Conservation (phyloP, 1,140 invertebrate species). For the Periplaneta americana region DNA sequence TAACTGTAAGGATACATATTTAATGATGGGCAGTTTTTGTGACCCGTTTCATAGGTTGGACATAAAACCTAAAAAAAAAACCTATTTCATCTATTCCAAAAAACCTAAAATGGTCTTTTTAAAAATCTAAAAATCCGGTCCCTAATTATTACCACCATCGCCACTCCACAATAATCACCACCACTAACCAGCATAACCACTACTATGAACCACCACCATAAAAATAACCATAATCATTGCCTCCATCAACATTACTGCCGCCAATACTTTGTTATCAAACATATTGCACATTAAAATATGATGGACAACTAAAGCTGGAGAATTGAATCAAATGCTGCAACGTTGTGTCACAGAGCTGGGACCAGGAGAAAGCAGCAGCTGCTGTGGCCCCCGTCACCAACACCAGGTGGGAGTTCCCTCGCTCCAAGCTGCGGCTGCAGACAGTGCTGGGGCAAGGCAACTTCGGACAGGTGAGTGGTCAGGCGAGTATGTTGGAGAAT, state of each 20-base stretch:
- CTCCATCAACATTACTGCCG: neutral
- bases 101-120: no score
- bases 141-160: no score
- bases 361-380: constrained; percentile 40
- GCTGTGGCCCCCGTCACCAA: constrained; percentile 47
- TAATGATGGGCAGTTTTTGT: no score
- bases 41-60: no score
- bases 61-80: no score
- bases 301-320: neutral
- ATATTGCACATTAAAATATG: neutral
- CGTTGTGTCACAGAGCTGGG: constrained; percentile 33
- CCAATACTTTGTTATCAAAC: neutral
- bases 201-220: neutral
- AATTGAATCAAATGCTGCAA: neutral
- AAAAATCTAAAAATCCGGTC: no score
- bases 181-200: neutral
- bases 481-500: no score
- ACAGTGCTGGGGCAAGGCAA: constrained; percentile 77
- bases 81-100: no score
- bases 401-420: constrained; percentile 68
- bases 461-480: constrained; percentile 69
- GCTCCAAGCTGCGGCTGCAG: constrained; percentile 69
- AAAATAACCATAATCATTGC: neutral
- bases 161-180: no score
- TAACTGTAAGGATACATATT: no score